A percentile compares a stretch with the other conserved stretches of the same genome.
Evolutionary conservation across 2,888 invertebrate genomes (phyloP).

Genomic region (Prosopocoilus inquinatus): DNA sequence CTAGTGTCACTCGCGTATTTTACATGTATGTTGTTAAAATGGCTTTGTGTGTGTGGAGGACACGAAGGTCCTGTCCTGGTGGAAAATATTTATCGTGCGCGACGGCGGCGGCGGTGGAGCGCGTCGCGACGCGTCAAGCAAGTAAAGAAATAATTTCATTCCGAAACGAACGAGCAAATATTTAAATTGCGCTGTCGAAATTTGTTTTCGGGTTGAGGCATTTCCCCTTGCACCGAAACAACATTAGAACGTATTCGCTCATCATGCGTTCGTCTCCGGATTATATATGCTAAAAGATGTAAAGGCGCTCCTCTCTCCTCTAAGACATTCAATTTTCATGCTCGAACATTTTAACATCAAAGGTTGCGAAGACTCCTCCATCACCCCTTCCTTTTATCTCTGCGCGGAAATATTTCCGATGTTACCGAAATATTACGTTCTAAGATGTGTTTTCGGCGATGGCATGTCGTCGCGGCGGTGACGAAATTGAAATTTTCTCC

Average conservation of each 20-base stretch:
- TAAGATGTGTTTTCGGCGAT: slow-evolving; percentile 15
- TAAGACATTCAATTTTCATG: slow-evolving; percentile 32
- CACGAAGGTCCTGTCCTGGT: too few species aligned
- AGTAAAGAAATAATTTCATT: too few species aligned
- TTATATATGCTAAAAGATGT: slow-evolving; percentile 22
- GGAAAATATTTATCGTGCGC: too few species aligned
- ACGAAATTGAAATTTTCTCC: slow-evolving; percentile 11
- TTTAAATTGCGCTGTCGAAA: background rate
- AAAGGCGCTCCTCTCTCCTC: slow-evolving; percentile 14
- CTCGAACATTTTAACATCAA: slow-evolving; percentile 32
- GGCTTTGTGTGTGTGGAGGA: too few species aligned
- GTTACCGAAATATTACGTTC: slow-evolving; percentile 21
- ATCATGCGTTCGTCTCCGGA: slow-evolving; percentile 8
- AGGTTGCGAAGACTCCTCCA: slow-evolving; percentile 28
- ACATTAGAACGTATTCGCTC: slow-evolving; percentile 2
- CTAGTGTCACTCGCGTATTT: too few species aligned
- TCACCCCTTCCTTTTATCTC: slow-evolving; percentile 22
- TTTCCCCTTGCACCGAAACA: background rate
- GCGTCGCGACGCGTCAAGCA: too few species aligned
- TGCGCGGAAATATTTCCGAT: slow-evolving; percentile 15
- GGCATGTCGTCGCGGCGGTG: slow-evolving; percentile 12
- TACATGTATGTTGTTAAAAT: too few species aligned
- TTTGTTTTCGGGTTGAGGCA: background rate
- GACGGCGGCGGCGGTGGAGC: too few species aligned
- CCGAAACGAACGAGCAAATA: too few species aligned